Evolutionary conservation across 2,113 vertebrate species (phyloP).

Genomic region (Panurus biarmicus): DNA sequence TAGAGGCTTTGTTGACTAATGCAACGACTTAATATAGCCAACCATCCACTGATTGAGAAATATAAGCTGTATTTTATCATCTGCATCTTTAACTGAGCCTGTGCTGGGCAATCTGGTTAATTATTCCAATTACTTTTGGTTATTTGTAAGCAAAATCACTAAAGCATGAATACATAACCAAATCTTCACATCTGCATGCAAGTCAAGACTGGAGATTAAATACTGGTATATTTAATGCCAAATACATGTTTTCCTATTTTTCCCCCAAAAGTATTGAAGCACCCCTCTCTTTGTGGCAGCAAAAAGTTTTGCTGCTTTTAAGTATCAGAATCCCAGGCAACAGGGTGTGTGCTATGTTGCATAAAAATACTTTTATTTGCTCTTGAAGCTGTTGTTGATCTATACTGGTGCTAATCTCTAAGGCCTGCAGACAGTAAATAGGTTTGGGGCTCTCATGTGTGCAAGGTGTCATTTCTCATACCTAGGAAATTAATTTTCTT

Average conservation of each 20-base stretch:
- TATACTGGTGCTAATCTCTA: constrained; percentile 42
- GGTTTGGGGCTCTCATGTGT: background rate
- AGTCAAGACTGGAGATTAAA: constrained; percentile 34
- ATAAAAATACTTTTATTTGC: background rate
- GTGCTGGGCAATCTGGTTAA: constrained; percentile 36
- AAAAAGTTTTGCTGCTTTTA: constrained; percentile 1
- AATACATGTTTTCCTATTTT: background rate
- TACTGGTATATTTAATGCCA: background rate
- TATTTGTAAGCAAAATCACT: constrained; percentile 48
- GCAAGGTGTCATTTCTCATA: constrained; percentile 11
- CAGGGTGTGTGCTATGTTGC: background rate
- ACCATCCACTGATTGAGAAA: constrained; percentile 23
- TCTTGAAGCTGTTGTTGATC: constrained; percentile 3
- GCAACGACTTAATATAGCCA: constrained; percentile 33
- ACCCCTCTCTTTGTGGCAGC: background rate
- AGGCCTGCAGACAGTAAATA: background rate
- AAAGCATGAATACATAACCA: constrained; percentile 29
- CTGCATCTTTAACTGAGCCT: constrained; percentile 25
- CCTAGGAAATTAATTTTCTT: background rate
- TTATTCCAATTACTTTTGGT: constrained; percentile 45
- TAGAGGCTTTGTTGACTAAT: constrained; percentile 40
- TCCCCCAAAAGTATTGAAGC: background rate
- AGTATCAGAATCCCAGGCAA: background rate
- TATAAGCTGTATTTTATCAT: constrained; percentile 16
- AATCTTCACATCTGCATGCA: constrained; percentile 44